phyloP scores from a whole-genome alignment of 2,797 vertebrate genomes.

The Gallirallus australis region DNA sequence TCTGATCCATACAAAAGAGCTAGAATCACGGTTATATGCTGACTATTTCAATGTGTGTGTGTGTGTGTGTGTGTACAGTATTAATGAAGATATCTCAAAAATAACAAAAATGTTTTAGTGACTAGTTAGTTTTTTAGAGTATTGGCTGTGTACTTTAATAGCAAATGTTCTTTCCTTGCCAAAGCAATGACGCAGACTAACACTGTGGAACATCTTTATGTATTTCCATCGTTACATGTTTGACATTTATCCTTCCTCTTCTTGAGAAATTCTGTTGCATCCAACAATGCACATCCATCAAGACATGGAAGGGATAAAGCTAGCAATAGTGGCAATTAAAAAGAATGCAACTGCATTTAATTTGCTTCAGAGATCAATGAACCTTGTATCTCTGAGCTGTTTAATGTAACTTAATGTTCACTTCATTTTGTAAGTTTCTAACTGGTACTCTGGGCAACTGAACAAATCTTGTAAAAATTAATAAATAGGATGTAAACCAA shows the following conservation, averaged over 20 bases:
- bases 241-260: background rate
- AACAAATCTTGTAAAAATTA: background rate
- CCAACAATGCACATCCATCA: background rate
- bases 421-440: background rate
- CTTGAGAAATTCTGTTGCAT: background rate
- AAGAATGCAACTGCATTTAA: background rate
- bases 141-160: background rate
- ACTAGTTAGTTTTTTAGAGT: background rate
- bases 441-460: background rate
- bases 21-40: background rate
- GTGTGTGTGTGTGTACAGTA: background rate
- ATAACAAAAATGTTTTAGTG: background rate
- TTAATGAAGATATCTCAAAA: background rate
- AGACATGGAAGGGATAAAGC: background rate
- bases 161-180: background rate
- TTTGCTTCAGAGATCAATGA: slow-evolving; percentile 4
- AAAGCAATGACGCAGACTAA: background rate
- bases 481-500: background rate
- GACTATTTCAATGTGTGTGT: background rate
- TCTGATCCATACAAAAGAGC: background rate
- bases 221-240: background rate
- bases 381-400: background rate
- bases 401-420: background rate
- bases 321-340: background rate
- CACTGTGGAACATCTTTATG: background rate